These are phyloP conservation scores for Channa maculata DNA, from an alignment of 2,113 vertebrate species.

Conservation along the genomic window DNA sequence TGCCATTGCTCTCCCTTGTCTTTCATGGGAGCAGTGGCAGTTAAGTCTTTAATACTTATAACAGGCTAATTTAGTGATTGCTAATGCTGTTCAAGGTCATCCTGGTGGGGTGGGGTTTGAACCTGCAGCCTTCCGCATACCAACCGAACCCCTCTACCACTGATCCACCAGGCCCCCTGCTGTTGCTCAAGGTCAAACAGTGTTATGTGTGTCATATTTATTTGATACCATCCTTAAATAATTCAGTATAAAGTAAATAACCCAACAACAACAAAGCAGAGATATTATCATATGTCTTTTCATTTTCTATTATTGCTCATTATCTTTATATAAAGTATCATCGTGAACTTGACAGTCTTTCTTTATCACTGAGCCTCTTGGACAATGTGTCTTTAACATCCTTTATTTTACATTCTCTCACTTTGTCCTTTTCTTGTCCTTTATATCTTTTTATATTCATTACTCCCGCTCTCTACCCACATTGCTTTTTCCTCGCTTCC, in stretches of 20 bases:
- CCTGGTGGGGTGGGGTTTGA: too few relatives aligned
- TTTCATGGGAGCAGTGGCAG: too few relatives aligned
- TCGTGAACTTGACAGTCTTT: constrained; percentile 40
- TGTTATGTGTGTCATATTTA: neutral
- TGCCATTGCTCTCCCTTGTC: too few relatives aligned
- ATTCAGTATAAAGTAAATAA: neutral
- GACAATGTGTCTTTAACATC: constrained; percentile 41
- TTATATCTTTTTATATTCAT: constrained; percentile 57
- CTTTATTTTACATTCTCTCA: constrained; percentile 41
- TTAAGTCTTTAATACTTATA: too few relatives aligned
- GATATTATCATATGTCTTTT: constrained; percentile 40
- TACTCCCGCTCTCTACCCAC: constrained; percentile 23
- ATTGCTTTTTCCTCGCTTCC: neutral
- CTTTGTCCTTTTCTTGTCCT: constrained; percentile 60
- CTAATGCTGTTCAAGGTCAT: too few relatives aligned
- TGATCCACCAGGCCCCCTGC: too few relatives aligned
- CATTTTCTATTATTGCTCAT: constrained; percentile 43
- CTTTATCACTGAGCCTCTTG: constrained; percentile 57
- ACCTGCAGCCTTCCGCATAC: too few relatives aligned
- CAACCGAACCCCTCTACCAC: too few relatives aligned
- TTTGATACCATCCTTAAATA: neutral
- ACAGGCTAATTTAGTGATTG: too few relatives aligned
- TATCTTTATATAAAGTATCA: constrained; percentile 53
- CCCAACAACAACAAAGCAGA: constrained; percentile 26
- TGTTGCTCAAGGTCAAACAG: neutral